Evolutionary conservation across 2,888 invertebrate species (phyloP).

Genomic region (Epirrita christyi): DNA sequence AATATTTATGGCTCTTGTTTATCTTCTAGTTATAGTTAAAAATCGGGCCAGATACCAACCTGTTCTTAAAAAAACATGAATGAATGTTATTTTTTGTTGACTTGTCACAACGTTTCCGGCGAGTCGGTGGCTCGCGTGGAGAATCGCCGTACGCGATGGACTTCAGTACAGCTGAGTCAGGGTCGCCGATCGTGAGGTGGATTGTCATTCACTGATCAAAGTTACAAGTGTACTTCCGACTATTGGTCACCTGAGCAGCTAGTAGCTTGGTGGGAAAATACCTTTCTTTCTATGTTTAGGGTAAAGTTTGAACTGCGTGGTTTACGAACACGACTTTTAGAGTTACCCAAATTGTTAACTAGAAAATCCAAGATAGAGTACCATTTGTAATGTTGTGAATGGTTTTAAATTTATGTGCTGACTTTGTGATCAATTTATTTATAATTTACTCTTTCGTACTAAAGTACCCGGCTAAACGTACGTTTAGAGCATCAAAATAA

Average conservation of each 20-base stretch:
- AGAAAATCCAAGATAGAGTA: no score
- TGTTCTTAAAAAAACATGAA: constrained; percentile 75
- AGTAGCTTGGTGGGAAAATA: not conserved
- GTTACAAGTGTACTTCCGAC: constrained; percentile 28
- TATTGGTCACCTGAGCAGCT: constrained; percentile 16
- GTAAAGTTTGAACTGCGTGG: no score
- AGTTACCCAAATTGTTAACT: no score
- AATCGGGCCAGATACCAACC: constrained; percentile 48
- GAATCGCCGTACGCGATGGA: constrained; percentile 80
- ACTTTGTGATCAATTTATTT: no score
- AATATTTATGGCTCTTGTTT: constrained; percentile 19
- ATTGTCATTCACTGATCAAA: constrained; percentile 23
- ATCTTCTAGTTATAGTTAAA: constrained; percentile 29
- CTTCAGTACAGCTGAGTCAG: constrained; percentile 44
- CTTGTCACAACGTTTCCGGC: constrained; percentile 82
- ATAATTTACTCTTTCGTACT: no score
- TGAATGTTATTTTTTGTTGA: constrained; percentile 81
- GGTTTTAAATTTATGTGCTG: no score
- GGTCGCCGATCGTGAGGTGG: constrained; percentile 19
- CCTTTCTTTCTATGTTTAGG: no score
- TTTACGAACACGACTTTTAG: no score
- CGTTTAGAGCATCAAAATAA: constrained; percentile 1
- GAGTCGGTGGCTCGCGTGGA: constrained; percentile 69
- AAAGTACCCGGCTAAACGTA: no score
- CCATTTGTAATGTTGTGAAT: no score